Evolutionary conservation across 2,888 invertebrate species (phyloP), one percentile per base, ranked within the genome.

Genomic region (Yponomeuta evonymella): DNA sequence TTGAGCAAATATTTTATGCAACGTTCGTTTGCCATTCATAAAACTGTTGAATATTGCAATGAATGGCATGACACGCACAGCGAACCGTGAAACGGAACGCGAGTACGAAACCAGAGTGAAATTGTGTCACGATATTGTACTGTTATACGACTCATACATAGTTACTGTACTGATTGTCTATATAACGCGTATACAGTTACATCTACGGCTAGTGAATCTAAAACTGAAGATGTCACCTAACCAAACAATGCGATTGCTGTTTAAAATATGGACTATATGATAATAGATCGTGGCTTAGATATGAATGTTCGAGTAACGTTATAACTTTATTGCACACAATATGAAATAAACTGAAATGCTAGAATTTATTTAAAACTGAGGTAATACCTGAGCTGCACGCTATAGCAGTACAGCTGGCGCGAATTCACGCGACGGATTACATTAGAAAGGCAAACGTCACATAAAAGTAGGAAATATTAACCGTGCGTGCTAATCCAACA

Each of bases 11-110:
- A 43, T 36, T 64, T 65, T 36, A 29, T 66, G 30, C 66, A 51
- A 65, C 76, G 73, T 75, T 78, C 75, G 76, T 75, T 2, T 77
- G 75, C 72, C 80, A 81, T 84, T 82, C 81, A 85, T 83, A 80
- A 58, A 58, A 81, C 48, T 68, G 29, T 30, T 48, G 51, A 81
- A 79, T 77, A 85, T 78, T 77, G 78, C 76, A 71, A 75, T 79
- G 77, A 82, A 80, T 75, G 76, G 81, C 79, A 76, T 73, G 79
- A 74, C 76, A 78, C 76, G 76, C 76, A 73, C 71, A 58, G 65
- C 67, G 72, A 70, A 70, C 71, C 72, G 72, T 73, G 74, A 71
- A 75, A 75, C 72, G 73, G 73, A 74, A 73, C 69, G 72, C 68
- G 23, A 68, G 23, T 23, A 23, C 23, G 23, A 23, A 23, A 23